phyloP scores from a whole-genome alignment of 2,113 vertebrate genomes.

The Morone chrysops region DNA sequence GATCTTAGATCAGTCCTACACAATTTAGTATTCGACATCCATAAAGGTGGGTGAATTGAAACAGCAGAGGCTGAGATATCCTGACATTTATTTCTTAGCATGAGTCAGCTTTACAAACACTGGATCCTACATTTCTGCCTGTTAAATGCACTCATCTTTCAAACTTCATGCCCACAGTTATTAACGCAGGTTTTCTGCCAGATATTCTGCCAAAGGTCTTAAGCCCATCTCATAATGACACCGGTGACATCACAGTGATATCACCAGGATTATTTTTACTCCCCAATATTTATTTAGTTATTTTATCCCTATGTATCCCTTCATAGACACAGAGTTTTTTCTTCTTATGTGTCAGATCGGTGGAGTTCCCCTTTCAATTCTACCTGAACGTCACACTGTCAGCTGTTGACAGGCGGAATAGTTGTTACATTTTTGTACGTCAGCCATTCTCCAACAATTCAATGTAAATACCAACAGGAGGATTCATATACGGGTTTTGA shows the following conservation, averaged over 20 bases:
- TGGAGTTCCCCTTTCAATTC: neutral
- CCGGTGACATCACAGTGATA: neutral
- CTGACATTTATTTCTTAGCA: no score
- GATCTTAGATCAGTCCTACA: neutral
- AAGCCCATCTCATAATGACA: neutral
- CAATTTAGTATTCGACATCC: no score
- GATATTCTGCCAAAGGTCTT: neutral
- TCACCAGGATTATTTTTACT: no score
- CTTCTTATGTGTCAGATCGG: neutral
- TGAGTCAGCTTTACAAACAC: neutral
- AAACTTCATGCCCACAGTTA: no score
- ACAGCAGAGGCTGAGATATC: no score
- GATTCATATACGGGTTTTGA: slow-evolving; percentile 21
- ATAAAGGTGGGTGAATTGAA: neutral
- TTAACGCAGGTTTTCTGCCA: neutral
- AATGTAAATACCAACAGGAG: neutral
- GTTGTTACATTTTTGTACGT: neutral
- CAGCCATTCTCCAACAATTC: neutral
- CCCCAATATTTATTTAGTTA: neutral
- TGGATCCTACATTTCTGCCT: neutral
- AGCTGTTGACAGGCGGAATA: slow-evolving; percentile 9
- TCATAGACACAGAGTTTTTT: neutral
- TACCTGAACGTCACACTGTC: neutral
- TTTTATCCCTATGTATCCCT: neutral
- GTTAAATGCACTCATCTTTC: neutral